A percentile compares a stretch with the other conserved stretches of the same genome.
Evolutionary conservation across 2,888 invertebrate species (phyloP).

Genomic region (Oxytorus armatus): DNA sequence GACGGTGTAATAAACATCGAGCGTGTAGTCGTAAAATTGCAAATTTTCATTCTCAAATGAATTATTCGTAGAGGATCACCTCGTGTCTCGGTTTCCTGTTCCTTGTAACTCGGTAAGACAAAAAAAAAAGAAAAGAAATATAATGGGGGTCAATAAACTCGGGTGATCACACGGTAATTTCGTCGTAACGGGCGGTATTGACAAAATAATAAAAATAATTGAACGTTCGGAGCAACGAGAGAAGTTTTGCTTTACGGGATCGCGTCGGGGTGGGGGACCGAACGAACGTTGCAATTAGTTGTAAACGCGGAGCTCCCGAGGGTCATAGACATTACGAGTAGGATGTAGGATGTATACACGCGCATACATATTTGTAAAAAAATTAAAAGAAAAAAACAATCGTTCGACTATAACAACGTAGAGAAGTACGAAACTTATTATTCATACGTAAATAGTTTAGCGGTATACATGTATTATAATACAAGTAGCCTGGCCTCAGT

Average conservation of each 20-base stretch:
- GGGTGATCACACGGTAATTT: slow-evolving; percentile 31
- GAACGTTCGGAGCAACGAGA: slow-evolving; percentile 25
- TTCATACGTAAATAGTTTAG: not conserved
- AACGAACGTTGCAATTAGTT: slow-evolving; percentile 55
- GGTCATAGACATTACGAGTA: slow-evolving; percentile 46
- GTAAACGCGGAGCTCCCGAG: slow-evolving; percentile 50
- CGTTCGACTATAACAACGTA: not conserved
- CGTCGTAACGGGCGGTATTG: slow-evolving; percentile 43
- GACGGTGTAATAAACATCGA: no score
- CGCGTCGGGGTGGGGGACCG: slow-evolving; percentile 5
- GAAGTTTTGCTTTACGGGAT: slow-evolving; percentile 31
- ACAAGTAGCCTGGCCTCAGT: not conserved
- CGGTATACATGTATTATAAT: not conserved
- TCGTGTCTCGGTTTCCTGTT: no score
- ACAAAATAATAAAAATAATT: slow-evolving; percentile 62
- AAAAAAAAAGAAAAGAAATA: no score
- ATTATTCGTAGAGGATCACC: no score
- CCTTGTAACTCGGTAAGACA: no score
- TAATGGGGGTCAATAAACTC: slow-evolving; percentile 14
- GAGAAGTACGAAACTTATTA: not conserved
- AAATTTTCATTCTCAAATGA: no score
- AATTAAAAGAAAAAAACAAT: slow-evolving; percentile 16
- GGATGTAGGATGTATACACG: not conserved
- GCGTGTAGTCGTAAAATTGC: no score
- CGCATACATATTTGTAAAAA: not conserved